Conservation (phyloP, 1,140 invertebrate species). For the Colletes gigas region DNA sequence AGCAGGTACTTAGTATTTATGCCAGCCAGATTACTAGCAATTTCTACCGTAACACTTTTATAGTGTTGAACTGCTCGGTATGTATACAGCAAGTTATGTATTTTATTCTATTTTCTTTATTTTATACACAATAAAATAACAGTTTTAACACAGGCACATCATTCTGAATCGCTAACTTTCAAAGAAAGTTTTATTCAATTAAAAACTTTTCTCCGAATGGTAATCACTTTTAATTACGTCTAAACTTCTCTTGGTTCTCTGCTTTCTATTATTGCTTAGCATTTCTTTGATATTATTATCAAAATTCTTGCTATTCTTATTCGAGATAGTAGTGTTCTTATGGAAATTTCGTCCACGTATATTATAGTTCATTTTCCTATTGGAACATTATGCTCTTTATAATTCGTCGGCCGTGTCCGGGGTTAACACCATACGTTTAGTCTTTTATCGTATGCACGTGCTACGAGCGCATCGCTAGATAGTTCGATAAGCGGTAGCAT, state of each 20-base stretch:
- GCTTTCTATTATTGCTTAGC: too few relatives aligned
- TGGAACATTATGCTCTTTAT: slow-evolving; percentile 37
- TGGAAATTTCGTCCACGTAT: background rate
- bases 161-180: too few relatives aligned
- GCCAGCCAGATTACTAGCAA: background rate
- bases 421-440: slow-evolving; percentile 41
- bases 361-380: slow-evolving; percentile 19
- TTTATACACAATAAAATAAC: too few relatives aligned
- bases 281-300: too few relatives aligned
- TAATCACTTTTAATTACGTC: background rate
- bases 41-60: slow-evolving; percentile 7
- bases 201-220: background rate
- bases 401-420: slow-evolving; percentile 43
- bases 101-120: too few relatives aligned
- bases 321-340: too few relatives aligned
- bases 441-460: slow-evolving; percentile 48
- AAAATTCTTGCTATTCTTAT: too few relatives aligned
- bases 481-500: slow-evolving; percentile 68
- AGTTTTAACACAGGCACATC: too few relatives aligned
- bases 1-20: background rate
- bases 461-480: slow-evolving; percentile 54
- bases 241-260: background rate
- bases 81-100: too few relatives aligned
- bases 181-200: background rate
- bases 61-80: slow-evolving; percentile 30